These are phyloP conservation scores for Thymelicus sylvestris DNA, from an alignment of 2,888 invertebrate genomes.

Conservation along the genomic window DNA sequence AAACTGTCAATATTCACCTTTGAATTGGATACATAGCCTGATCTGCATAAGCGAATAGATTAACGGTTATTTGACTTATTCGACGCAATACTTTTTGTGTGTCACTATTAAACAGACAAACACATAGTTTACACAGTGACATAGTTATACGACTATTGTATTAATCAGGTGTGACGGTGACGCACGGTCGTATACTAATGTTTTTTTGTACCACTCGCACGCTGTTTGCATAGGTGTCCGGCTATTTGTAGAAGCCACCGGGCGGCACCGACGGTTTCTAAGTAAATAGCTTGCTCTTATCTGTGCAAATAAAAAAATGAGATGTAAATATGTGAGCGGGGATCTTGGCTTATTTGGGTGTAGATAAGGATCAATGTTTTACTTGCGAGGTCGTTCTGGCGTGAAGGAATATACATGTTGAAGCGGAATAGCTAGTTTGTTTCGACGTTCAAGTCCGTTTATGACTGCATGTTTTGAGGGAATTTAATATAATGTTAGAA, in stretches of 20 bases:
- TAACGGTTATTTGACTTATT: neutral
- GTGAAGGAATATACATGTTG: no score
- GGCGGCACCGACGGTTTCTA: conserved; percentile 13
- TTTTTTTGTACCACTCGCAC: neutral
- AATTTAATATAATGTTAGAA: no score
- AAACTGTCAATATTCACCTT: neutral
- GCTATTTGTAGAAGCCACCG: conserved; percentile 16
- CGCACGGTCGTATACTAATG: conserved; percentile 22
- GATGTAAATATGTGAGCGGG: conserved; percentile 19
- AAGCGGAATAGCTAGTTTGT: no score
- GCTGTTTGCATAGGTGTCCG: conserved; percentile 31
- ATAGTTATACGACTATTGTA: conserved; percentile 3
- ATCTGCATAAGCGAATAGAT: neutral
- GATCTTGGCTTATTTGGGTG: conserved; percentile 14
- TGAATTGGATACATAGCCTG: neutral
- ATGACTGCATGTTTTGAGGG: no score
- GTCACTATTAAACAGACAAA: neutral
- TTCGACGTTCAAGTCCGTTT: no score
- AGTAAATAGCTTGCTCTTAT: conserved; percentile 26
- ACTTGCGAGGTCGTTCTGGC: neutral
- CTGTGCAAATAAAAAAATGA: conserved; percentile 21
- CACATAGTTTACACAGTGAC: neutral
- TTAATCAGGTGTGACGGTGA: conserved; percentile 19
- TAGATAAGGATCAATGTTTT: neutral
- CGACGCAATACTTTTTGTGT: neutral